phyloP scores from a whole-genome alignment of 1,140 invertebrate species.

The Mycetomoellerius zeteki region DNA sequence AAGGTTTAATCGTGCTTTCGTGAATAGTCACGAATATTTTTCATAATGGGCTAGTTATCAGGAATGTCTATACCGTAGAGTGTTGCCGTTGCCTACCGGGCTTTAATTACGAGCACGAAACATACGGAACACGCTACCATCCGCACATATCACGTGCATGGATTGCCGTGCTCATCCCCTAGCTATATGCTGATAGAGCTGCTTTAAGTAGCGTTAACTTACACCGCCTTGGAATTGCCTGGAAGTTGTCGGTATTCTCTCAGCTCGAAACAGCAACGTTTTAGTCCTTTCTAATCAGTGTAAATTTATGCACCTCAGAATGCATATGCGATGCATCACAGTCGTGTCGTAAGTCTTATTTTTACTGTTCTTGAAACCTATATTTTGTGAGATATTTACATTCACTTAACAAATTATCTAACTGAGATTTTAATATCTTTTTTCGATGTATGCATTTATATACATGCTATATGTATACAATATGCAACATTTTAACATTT shows the following conservation, averaged over 20 bases:
- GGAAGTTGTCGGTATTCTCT: slow-evolving; percentile 42
- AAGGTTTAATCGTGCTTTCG: slow-evolving; percentile 5
- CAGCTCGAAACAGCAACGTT: neutral
- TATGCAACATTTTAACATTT: neutral
- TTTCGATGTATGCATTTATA: neutral
- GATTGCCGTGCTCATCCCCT: slow-evolving; percentile 21
- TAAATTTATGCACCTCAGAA: slow-evolving; percentile 48
- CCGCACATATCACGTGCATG: slow-evolving; percentile 44
- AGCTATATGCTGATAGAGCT: neutral
- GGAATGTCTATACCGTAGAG: slow-evolving; percentile 5
- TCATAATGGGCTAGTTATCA: slow-evolving; percentile 63
- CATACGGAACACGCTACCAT: slow-evolving; percentile 56
- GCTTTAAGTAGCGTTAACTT: slow-evolving; percentile 63
- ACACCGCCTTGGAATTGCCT: slow-evolving; percentile 55
- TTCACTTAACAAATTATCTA: neutral
- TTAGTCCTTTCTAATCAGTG: slow-evolving; percentile 54
- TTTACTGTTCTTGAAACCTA: neutral
- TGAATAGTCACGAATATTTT: slow-evolving; percentile 55
- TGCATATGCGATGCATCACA: slow-evolving; percentile 27
- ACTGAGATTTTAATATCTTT: neutral
- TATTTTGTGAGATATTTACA: neutral
- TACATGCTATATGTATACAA: no score
- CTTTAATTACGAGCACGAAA: slow-evolving; percentile 75
- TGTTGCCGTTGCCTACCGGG: slow-evolving; percentile 60
- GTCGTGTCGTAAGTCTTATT: neutral